phyloP scores from a whole-genome alignment of 53 echinoderm and acorn worm species.

The Holothuria leucospilota region DNA sequence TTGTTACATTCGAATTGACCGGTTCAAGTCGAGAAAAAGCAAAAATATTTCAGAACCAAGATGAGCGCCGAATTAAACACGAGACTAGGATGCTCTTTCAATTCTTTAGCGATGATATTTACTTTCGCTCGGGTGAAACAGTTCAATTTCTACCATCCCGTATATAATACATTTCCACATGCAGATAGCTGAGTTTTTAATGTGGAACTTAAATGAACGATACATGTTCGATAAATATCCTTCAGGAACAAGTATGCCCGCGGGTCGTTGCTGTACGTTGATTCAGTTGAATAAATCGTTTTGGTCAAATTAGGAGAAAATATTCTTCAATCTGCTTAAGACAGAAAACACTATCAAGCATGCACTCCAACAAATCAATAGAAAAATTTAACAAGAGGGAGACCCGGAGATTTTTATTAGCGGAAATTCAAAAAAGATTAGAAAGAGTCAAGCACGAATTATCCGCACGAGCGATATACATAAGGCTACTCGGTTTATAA shows the following conservation, averaged over 20 bases:
- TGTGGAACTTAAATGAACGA: too few species aligned
- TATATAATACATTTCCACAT: too few species aligned
- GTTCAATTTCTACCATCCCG: too few species aligned
- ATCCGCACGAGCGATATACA: constrained; percentile 13
- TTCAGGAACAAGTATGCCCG: not conserved
- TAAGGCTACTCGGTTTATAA: not conserved
- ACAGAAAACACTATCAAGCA: constrained; percentile 31
- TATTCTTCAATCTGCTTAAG: constrained; percentile 26
- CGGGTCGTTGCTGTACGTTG: constrained; percentile 27
- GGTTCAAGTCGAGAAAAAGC: too few species aligned
- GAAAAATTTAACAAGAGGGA: not conserved
- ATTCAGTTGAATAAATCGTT: constrained; percentile 37
- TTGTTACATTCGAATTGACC: too few species aligned
- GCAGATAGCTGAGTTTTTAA: too few species aligned
- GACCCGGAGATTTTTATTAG: constrained; percentile 30
- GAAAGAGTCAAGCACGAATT: constrained; percentile 34
- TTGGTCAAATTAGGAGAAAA: constrained; percentile 1
- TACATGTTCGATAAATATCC: too few species aligned
- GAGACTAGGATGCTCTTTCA: too few species aligned
- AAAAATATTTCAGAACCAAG: too few species aligned
- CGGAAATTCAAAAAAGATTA: constrained; percentile 18
- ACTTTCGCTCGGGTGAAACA: too few species aligned
- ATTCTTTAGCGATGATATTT: too few species aligned
- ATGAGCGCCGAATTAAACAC: too few species aligned
- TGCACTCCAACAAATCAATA: constrained; percentile 41